A percentile compares a stretch with the other conserved stretches of the same genome.
phyloP scores from a whole-genome alignment of 2,113 vertebrate species.

The Arenaria interpres region DNA sequence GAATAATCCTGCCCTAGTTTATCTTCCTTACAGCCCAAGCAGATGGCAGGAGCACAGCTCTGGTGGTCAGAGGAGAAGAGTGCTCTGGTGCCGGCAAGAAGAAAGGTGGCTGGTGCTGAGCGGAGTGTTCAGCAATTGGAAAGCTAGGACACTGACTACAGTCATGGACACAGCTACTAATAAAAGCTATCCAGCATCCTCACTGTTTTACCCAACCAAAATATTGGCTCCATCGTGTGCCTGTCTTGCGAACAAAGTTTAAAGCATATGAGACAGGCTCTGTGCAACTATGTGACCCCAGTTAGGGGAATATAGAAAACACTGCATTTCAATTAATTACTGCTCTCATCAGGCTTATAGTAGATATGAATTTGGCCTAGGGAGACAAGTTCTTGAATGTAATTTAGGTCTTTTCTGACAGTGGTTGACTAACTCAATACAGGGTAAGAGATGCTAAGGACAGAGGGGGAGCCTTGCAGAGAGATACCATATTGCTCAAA shows the following conservation, averaged over 20 bases:
- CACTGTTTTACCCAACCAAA: fast-evolving
- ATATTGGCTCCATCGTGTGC: not conserved
- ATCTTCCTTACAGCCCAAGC: not conserved
- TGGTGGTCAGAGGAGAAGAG: not conserved
- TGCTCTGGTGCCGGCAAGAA: not conserved
- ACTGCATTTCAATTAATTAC: not conserved
- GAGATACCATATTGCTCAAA: not conserved
- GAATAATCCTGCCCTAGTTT: not conserved
- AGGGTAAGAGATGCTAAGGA: not conserved
- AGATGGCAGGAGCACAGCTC: fast-evolving
- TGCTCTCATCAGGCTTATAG: not conserved
- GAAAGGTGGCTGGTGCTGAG: not conserved
- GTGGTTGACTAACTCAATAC: not conserved
- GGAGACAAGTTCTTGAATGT: not conserved
- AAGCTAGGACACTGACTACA: not conserved
- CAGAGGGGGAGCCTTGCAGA: not conserved
- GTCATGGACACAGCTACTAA: not conserved
- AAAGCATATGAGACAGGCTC: not conserved
- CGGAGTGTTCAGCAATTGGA: not conserved
- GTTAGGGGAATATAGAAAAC: not conserved
- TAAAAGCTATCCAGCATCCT: not conserved
- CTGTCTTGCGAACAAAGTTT: not conserved
- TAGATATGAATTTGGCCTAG: not conserved
- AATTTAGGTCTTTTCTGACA: not conserved
- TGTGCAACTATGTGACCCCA: not conserved